phyloP scores from a whole-genome alignment of 2,888 invertebrate species.

The Nyleta sp. region DNA sequence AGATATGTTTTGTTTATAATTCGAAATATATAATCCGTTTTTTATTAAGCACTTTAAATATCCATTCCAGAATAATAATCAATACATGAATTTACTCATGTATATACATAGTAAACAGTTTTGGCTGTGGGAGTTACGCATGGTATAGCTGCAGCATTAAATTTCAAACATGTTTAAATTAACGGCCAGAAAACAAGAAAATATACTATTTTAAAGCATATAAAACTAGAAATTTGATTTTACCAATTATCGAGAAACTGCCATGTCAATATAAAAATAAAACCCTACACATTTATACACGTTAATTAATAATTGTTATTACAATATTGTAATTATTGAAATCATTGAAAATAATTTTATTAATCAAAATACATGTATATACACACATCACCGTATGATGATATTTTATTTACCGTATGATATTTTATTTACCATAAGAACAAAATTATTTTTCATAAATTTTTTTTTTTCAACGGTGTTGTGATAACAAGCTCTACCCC shows the following conservation, averaged over 20 bases:
- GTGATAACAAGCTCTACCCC: neutral
- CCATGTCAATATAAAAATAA: too few species aligned
- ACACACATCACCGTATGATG: too few species aligned
- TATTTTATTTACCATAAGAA: too few species aligned
- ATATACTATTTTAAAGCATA: neutral
- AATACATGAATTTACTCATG: conserved; percentile 1
- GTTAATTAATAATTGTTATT: too few species aligned
- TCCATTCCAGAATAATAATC: conserved; percentile 3
- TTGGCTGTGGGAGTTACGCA: conserved; percentile 10
- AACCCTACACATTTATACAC: too few species aligned
- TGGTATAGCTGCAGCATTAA: conserved; percentile 18
- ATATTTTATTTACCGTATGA: too few species aligned
- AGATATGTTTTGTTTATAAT: neutral
- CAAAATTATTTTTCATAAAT: too few species aligned
- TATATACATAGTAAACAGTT: conserved; percentile 18
- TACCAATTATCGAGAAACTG: too few species aligned
- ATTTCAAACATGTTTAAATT: conserved; percentile 14
- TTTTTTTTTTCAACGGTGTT: neutral
- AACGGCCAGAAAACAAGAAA: neutral
- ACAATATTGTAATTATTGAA: too few species aligned
- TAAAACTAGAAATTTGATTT: neutral
- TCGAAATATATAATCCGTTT: neutral
- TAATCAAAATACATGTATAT: too few species aligned
- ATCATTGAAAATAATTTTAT: too few species aligned
- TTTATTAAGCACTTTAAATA: neutral